Conservation (phyloP, 2,888 invertebrate genomes). For the Polydrusus cervinus region DNA sequence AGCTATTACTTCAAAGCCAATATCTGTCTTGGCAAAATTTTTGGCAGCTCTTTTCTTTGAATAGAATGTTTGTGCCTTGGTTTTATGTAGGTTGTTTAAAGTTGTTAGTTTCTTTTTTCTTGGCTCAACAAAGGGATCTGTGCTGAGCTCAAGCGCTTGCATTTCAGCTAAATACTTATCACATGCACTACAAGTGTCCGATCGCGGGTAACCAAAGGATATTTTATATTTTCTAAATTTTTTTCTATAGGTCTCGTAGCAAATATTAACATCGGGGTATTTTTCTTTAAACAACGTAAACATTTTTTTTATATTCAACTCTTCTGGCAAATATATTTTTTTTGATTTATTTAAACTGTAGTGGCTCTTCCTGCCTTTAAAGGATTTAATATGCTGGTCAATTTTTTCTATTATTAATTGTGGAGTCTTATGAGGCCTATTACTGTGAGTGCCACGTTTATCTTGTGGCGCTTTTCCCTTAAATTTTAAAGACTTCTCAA, state of each 20-base stretch:
- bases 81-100: constrained; percentile 3
- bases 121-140: constrained; percentile 11
- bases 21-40: no score
- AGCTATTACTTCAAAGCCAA: constrained; percentile 3
- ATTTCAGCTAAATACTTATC: constrained; percentile 31
- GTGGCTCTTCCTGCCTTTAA: constrained; percentile 18
- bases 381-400: constrained; percentile 22
- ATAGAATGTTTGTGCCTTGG: no score
- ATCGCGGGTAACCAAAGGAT: constrained; percentile 21
- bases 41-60: no score
- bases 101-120: background rate
- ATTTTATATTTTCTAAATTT: constrained; percentile 20
- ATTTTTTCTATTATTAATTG: background rate
- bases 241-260: constrained; percentile 11
- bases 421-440: background rate
- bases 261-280: constrained; percentile 11
- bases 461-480: constrained; percentile 3
- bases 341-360: constrained; percentile 24
- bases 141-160: constrained; percentile 14
- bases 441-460: constrained; percentile 27
- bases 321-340: background rate
- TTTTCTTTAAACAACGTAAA: constrained; percentile 11
- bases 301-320: constrained; percentile 44
- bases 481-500: constrained; percentile 23
- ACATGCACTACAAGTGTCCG: constrained; percentile 20